Percentiles rank a stretch among this genome's conserved stretches.
Evolutionary conservation across 2,888 invertebrate species (phyloP).

Genomic region (Eugnorisma glareosa): DNA sequence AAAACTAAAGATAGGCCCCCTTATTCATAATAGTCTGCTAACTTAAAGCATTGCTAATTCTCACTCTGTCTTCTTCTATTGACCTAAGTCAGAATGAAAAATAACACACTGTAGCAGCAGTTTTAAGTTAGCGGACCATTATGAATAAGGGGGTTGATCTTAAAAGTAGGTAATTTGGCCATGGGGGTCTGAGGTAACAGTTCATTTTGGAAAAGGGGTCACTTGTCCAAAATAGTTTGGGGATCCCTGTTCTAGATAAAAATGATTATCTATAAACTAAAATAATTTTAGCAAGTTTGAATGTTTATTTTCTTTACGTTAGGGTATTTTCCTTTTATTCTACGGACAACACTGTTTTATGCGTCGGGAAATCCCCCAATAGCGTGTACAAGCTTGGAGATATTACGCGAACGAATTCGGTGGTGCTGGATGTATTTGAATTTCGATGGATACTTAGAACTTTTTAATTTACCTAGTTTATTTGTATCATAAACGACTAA

Average conservation of each 20-base stretch:
- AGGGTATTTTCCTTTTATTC: slow-evolving; percentile 6
- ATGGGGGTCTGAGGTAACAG: no score
- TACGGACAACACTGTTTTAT: slow-evolving; percentile 8
- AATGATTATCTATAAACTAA: background rate
- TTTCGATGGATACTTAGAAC: background rate
- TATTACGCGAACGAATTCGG: slow-evolving; percentile 10
- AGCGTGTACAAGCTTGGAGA: background rate
- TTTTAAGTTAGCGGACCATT: no score
- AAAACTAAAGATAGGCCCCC: no score
- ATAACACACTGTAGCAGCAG: no score
- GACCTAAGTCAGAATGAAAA: no score
- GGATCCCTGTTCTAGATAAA: background rate
- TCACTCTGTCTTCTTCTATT: no score
- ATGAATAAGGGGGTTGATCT: no score
- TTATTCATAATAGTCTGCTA: no score
- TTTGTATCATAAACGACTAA: slow-evolving; percentile 1
- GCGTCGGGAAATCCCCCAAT: background rate
- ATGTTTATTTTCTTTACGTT: background rate
- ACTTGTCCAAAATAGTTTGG: no score
- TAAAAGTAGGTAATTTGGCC: no score
- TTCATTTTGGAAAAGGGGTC: no score
- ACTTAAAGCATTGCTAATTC: no score
- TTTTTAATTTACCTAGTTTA: slow-evolving; percentile 4
- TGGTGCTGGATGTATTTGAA: slow-evolving; percentile 1
- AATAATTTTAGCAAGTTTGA: background rate